A percentile compares a stretch with the other conserved stretches of the same genome.
phyloP scores from a whole-genome alignment of 2,888 invertebrate genomes.

The Lacanobia oleracea region DNA sequence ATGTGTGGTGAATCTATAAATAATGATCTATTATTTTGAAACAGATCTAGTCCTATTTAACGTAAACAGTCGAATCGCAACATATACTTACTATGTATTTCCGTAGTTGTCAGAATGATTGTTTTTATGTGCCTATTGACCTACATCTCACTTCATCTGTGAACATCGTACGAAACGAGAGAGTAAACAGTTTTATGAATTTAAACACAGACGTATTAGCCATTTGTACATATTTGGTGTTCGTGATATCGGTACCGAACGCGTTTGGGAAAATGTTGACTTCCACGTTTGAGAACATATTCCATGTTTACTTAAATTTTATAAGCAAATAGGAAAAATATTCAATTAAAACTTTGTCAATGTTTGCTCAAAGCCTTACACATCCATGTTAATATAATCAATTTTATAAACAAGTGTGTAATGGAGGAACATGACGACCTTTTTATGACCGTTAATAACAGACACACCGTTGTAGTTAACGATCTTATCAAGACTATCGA shows the following conservation, averaged over 20 bases:
- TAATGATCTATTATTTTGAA: conserved; percentile 10
- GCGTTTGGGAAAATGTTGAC: conserved; percentile 42
- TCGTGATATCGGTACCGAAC: conserved; percentile 42
- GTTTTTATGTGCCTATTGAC: conserved; percentile 73
- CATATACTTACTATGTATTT: conserved; percentile 38
- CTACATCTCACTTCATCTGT: conserved; percentile 72
- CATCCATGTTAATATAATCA: conserved; percentile 19
- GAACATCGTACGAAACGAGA: conserved; percentile 67
- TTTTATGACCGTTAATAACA: conserved; percentile 57
- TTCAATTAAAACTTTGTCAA: conserved; percentile 34
- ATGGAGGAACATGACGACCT: conserved; percentile 22
- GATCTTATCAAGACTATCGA: conserved; percentile 44
- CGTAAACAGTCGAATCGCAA: conserved; percentile 22
- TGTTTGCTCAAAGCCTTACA: conserved; percentile 30
- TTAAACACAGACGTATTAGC: conserved; percentile 54
- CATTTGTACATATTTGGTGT: conserved; percentile 61
- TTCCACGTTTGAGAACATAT: conserved; percentile 37
- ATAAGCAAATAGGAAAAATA: conserved; percentile 30
- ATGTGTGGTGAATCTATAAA: conserved; percentile 16
- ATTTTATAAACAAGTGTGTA: conserved; percentile 23
- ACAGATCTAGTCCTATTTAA: conserved; percentile 27
- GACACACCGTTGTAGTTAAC: conserved; percentile 35
- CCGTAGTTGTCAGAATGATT: conserved; percentile 59
- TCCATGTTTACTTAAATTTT: conserved; percentile 33
- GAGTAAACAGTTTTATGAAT: conserved; percentile 69